Conservation (phyloP, 2,888 invertebrate species). For the Homarus gammarus region DNA sequence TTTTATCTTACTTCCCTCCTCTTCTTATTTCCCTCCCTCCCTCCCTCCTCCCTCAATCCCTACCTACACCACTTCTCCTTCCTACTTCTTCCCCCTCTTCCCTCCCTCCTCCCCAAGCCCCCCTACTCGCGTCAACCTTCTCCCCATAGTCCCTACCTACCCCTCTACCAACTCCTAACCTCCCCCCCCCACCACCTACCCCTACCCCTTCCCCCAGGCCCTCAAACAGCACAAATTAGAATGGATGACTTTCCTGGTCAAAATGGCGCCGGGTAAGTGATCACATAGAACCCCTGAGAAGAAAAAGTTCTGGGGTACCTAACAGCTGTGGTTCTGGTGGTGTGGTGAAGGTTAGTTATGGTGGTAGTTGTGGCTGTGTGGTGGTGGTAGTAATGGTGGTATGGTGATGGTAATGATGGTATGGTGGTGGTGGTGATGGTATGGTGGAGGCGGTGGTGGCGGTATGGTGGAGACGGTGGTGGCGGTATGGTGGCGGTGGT, state of each 20-base stretch:
- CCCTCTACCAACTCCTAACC: not conserved
- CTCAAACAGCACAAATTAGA: conserved; percentile 11
- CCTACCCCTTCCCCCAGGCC: not conserved
- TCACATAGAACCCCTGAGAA: not conserved
- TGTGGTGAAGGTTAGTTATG: not conserved
- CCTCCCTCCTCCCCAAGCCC: not conserved
- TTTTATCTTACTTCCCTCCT: not conserved
- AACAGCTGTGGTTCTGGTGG: not conserved
- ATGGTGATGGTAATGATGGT: not conserved
- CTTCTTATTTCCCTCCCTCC: not conserved
- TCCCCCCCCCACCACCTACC: not conserved
- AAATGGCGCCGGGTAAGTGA: conserved; percentile 47
- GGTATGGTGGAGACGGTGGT: too few relatives aligned
- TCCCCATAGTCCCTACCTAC: too few relatives aligned
- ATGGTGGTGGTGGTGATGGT: not conserved
- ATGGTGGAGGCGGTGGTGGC: too few relatives aligned
- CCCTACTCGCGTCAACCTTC: not conserved
- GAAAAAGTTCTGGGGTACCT: too few relatives aligned
- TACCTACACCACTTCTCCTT: not conserved
- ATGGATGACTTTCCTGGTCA: conserved; percentile 40
- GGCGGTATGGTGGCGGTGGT: too few relatives aligned
- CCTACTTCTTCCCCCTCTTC: not conserved
- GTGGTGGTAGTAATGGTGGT: too few relatives aligned
- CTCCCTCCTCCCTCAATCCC: not conserved
- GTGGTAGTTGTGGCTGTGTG: too few relatives aligned